A percentile compares a stretch with the other conserved stretches of the same genome.
Evolutionary conservation across 2,113 vertebrate genomes (phyloP).

Genomic region (Centropus bengalensis): DNA sequence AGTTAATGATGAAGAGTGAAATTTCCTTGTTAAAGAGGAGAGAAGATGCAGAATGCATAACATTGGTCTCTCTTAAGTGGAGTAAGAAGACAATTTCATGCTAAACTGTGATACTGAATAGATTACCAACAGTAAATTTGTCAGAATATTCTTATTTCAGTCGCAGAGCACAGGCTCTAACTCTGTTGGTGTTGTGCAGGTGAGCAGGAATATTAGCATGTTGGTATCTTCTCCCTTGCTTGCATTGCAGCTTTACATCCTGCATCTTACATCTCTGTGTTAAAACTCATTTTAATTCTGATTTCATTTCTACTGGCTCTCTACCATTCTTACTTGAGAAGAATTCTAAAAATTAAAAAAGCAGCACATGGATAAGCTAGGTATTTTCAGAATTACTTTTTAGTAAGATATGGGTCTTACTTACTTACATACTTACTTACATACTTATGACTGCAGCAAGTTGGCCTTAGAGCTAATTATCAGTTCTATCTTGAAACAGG

Average conservation of each 20-base stretch:
- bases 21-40: slow-evolving; percentile 7
- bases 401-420: neutral
- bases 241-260: neutral
- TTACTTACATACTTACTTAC: too few species aligned
- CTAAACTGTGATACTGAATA: neutral
- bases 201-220: neutral
- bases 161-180: neutral
- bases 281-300: neutral
- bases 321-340: neutral
- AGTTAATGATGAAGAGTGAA: slow-evolving; percentile 52
- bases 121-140: neutral
- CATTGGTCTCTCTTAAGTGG: neutral
- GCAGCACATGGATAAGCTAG: neutral
- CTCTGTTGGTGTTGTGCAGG: neutral
- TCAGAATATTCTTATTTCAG: neutral
- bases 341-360: neutral
- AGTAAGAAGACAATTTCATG: neutral
- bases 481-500: neutral
- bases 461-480: neutral
- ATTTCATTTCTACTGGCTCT: neutral
- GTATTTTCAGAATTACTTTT: neutral
- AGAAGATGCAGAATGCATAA: neutral
- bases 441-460: neutral
- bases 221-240: neutral
- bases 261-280: neutral